Conservation (phyloP, 2,888 invertebrate genomes). For the Scotopteryx bipunctaria region DNA sequence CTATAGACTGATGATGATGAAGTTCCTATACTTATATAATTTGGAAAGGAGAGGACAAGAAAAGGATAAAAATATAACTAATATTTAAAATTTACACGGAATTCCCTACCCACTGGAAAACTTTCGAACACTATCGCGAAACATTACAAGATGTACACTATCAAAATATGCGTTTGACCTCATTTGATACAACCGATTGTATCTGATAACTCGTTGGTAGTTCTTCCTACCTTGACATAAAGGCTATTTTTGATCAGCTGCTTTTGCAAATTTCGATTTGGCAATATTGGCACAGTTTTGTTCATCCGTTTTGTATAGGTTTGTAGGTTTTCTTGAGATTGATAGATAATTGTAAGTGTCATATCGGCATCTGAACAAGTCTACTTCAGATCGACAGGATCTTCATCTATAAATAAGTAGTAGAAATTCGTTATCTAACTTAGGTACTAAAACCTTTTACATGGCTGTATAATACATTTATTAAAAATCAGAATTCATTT, state of each 20-base stretch:
- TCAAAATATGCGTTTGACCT: constrained; percentile 69
- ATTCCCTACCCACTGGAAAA: not conserved
- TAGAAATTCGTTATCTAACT: too few species aligned
- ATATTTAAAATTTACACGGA: not conserved
- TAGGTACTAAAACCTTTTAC: too few species aligned
- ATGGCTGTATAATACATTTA: too few species aligned
- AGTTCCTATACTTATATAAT: too few species aligned
- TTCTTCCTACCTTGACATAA: constrained; percentile 41
- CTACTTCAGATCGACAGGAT: constrained; percentile 9
- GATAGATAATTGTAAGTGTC: constrained; percentile 24
- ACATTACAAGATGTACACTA: constrained; percentile 52
- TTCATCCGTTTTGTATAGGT: constrained; percentile 54
- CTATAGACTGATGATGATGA: too few species aligned
- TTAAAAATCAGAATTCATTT: too few species aligned
- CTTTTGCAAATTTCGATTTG: constrained; percentile 35
- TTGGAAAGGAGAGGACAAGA: too few species aligned
- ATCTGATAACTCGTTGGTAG: constrained; percentile 50
- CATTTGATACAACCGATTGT: constrained; percentile 58
- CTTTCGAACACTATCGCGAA: constrained; percentile 31
- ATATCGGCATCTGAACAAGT: constrained; percentile 9
- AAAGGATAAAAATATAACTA: too few species aligned
- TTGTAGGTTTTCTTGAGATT: constrained; percentile 31
- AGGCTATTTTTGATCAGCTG: constrained; percentile 37
- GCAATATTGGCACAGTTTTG: constrained; percentile 56
- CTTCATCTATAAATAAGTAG: not conserved